phyloP scores from a whole-genome alignment of 2,113 vertebrate genomes.

The Esox niger region DNA sequence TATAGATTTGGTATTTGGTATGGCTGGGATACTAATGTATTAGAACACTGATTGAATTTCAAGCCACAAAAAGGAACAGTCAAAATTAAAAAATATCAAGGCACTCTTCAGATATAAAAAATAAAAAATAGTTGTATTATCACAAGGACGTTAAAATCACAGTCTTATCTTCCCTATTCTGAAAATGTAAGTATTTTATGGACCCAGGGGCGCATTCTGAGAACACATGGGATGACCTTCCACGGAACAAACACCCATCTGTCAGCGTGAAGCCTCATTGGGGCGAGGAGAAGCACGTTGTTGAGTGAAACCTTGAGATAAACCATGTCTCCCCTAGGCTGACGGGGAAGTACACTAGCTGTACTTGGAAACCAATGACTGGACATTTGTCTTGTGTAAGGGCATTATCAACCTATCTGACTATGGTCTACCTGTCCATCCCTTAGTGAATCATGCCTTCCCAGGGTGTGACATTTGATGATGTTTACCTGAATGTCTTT shows the following conservation, averaged over 20 bases:
- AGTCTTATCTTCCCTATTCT: too few species aligned
- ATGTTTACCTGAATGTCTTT: neutral
- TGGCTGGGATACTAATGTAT: too few species aligned
- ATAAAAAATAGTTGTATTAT: too few species aligned
- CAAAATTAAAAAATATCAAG: too few species aligned
- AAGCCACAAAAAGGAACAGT: too few species aligned
- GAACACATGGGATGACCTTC: conserved; percentile 41
- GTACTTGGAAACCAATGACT: neutral
- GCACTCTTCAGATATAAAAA: too few species aligned
- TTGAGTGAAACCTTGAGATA: neutral
- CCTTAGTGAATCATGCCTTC: neutral
- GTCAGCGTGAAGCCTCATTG: conserved; percentile 38
- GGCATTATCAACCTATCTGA: neutral
- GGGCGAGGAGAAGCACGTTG: conserved; percentile 1
- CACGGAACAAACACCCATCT: conserved; percentile 41
- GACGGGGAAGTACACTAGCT: neutral
- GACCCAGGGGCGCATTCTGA: too few species aligned
- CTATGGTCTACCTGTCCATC: neutral
- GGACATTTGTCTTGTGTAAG: conserved; percentile 2
- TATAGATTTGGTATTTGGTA: too few species aligned
- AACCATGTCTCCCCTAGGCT: neutral
- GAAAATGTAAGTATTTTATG: too few species aligned
- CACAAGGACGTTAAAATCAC: too few species aligned
- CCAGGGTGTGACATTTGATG: too few species aligned
- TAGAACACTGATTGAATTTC: too few species aligned